Evolutionary conservation across 2,113 vertebrate genomes (phyloP), one percentile per base, ranked within the genome.

Genomic region (Etheostoma cragini): DNA sequence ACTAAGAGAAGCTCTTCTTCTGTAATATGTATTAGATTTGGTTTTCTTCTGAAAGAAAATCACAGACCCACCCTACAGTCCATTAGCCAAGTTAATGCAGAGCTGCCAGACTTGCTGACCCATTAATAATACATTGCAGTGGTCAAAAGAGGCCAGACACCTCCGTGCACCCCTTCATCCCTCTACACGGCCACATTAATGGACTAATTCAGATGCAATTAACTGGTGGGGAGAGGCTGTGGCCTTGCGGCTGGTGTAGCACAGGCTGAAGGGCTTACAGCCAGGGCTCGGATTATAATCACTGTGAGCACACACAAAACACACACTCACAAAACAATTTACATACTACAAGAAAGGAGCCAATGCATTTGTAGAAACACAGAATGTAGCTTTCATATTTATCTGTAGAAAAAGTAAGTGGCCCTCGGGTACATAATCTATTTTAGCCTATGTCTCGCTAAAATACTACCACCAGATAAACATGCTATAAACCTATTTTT

Each of bases 171-270:
- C 80, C 80, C 78, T 87, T 86, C 91, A 85, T 88, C 91, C 89
- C 86, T 88, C 89, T 87, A 93, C 92, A 93, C 85, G 66, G 87
- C 88, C 93, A 91, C 92, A 92, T 92, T 94, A 95, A 94, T 93
- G 90, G 92, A 91, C 89, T 94, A 95, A 95, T 94, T 95, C 89
- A 92, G 87, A 94, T 85, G 91, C 93, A 94, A 95, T 95, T 95
- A 94, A 92, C 85, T 91, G 87, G 90, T 86, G 90, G 86, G 85
- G 92, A 93, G 87, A 94, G 89, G 90, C 91, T 89, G 84, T 90
- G 91, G 93, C 92, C 93, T 90, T 87, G 90, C 19, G 87, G 92
- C 92, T 89, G 77, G 61, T 87, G 85, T 84, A 87, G 89, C 80
- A 80, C 84, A 85, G 79, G 83, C 90, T 88, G 90, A 82, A 90